Base-by-base conservation (phyloP, 2,797 vertebrate species). In the Amphiprion clarkii region DNA sequence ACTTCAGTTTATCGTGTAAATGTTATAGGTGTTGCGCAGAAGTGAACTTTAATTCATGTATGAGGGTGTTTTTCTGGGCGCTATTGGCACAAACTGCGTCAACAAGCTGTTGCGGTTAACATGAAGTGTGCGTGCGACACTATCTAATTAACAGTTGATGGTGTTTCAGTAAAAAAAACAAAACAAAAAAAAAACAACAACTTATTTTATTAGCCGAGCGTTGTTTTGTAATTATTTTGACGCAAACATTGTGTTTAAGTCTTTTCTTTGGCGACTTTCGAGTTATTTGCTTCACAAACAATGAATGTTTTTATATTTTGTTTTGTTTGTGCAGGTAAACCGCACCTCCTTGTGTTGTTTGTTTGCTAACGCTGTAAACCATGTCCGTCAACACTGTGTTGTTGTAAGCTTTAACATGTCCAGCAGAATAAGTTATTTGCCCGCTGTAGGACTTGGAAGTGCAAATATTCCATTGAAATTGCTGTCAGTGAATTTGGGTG, bases 401-500 rank as follows among this genome's bases (percentile, higher is more conserved):
- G 21, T 9, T 36, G 33, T 36, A 36, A 36, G 33, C 33, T 36
- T 8, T 36, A 36, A 36, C 9, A 9, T 36, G 33, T 36, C 33
- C 33, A 10, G 16, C 17, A 16, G 6, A 33, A 8, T 2, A 13
- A 53, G 44, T 40, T 31, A 27, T 12, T 10, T 53, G 14, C 7
- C 31, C 31, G 14, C 13, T 29, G 33, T n/a, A 23, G 46, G 1
- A 40, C 63, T 42, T 49, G 58, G 13, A 69, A 56, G 36, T 72
- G 31, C 11, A 67, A 40, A 67, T 70, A 66, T 81, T 72, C 25
- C 59, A 39, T 55, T 5, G 66, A 52, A 31, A 75, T 67, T 63
- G 60, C 21, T 57, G n/a, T 67, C n/a, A 67, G 57, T 78, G 31
- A 16, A 62, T 64, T 5, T 84, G 82, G 76, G 77, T 88, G 86